Evolutionary conservation across 2,113 vertebrate species (phyloP).

Genomic region (Sphaerodactylus townsendi): DNA sequence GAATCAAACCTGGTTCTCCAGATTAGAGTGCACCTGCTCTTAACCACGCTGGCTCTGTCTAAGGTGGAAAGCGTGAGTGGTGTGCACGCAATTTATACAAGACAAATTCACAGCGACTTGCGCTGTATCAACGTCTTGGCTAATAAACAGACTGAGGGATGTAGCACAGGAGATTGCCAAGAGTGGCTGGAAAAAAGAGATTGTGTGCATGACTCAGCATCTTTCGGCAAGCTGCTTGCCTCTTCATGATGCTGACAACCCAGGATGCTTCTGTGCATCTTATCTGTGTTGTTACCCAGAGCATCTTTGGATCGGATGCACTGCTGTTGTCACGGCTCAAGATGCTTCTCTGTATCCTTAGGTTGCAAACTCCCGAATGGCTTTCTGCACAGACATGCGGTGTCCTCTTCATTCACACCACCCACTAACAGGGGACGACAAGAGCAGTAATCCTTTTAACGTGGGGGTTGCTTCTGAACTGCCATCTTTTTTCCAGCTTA

Average conservation of each 20-base stretch:
- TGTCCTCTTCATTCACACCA: too few species aligned
- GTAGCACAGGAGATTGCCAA: not conserved
- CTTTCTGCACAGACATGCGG: not conserved
- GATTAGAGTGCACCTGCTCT: too few species aligned
- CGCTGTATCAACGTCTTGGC: not conserved
- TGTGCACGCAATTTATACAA: not conserved
- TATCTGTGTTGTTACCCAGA: fast-evolving
- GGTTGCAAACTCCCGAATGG: not conserved
- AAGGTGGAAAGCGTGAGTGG: too few species aligned
- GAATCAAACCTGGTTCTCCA: too few species aligned
- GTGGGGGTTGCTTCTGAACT: not conserved
- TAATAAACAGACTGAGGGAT: not conserved
- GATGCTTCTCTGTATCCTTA: fast-evolving
- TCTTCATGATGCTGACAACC: not conserved
- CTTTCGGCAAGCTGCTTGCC: not conserved
- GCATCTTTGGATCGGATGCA: not conserved
- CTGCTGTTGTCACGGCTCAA: fast-evolving
- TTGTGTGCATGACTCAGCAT: not conserved
- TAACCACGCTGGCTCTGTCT: too few species aligned
- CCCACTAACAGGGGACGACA: too few species aligned
- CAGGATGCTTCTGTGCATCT: not conserved
- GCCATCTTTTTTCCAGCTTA: too few species aligned
- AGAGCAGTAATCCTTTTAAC: not conserved
- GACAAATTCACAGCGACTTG: not conserved
- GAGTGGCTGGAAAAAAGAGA: not conserved